These are phyloP conservation scores for Hassar affinis DNA, from an alignment of 2,113 vertebrate genomes.

Conservation along the genomic window DNA sequence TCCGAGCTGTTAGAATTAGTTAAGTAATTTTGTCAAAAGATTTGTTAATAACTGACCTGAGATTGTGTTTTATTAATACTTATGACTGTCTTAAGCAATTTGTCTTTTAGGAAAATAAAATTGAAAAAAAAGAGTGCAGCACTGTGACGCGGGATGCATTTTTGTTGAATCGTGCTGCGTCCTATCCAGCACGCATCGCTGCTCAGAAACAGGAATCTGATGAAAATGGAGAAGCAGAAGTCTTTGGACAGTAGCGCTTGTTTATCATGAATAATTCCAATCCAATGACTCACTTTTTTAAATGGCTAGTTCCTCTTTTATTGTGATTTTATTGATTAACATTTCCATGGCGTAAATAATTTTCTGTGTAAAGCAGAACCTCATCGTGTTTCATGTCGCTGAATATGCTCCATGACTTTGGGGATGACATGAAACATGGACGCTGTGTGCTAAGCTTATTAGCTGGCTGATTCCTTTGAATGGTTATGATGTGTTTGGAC, in stretches of 20 bases:
- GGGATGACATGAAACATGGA: neutral
- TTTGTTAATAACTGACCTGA: conserved; percentile 31
- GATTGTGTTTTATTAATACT: conserved; percentile 17
- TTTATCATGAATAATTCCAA: neutral
- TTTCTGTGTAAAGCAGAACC: no score
- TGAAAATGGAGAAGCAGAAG: neutral
- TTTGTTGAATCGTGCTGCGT: neutral
- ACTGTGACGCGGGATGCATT: neutral
- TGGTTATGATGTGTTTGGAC: neutral
- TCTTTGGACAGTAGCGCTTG: neutral
- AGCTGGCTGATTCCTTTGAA: neutral
- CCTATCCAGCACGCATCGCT: neutral
- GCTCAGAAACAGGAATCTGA: neutral
- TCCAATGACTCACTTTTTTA: neutral
- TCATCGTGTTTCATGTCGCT: neutral
- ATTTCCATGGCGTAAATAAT: no score
- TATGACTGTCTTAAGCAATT: neutral
- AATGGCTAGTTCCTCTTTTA: neutral
- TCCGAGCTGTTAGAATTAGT: conserved; percentile 1
- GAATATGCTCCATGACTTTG: neutral
- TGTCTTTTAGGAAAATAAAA: conserved; percentile 25
- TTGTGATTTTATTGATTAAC: neutral
- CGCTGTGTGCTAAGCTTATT: neutral
- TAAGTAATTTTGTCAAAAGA: conserved; percentile 14
- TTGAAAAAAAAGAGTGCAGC: neutral